Conservation (phyloP, 2,113 vertebrate genomes). For the Nanorana parkeri region DNA sequence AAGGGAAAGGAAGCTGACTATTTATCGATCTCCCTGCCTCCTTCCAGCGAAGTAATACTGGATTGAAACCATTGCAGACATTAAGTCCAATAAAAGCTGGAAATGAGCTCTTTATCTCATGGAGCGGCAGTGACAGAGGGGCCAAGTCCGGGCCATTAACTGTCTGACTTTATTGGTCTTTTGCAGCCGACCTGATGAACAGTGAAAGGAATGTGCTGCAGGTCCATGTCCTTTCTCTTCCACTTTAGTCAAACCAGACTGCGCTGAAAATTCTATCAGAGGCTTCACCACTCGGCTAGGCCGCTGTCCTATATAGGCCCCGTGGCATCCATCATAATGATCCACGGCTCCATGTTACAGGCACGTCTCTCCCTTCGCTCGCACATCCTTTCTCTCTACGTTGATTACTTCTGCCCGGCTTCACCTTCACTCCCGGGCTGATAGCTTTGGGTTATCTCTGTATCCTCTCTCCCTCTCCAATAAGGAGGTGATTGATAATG, state of each 20-base stretch:
- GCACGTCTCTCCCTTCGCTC: constrained; percentile 67
- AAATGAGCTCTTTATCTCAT: constrained; percentile 55
- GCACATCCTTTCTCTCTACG: constrained; percentile 69
- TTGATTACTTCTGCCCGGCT: constrained; percentile 79
- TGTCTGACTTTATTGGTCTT: constrained; percentile 62
- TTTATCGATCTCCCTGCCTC: constrained; percentile 32
- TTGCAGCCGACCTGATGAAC: constrained; percentile 55
- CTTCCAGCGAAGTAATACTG: constrained; percentile 25
- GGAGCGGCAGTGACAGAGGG: constrained; percentile 53
- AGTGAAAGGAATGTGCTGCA: constrained; percentile 61
- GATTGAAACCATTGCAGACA: constrained; percentile 25
- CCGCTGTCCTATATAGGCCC: neutral
- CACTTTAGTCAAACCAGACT: constrained; percentile 66
- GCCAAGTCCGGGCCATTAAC: constrained; percentile 51
- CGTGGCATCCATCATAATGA: constrained; percentile 71
- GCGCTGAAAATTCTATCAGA: neutral
- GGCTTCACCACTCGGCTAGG: neutral
- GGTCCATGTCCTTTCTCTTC: constrained; percentile 58
- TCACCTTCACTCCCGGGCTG: constrained; percentile 76
- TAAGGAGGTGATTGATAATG: constrained; percentile 83
- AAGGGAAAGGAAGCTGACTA: neutral
- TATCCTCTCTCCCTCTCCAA: constrained; percentile 76
- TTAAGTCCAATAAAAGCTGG: constrained; percentile 28
- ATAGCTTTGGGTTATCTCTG: constrained; percentile 79
- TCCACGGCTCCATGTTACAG: constrained; percentile 66